Evolutionary conservation across 2,113 vertebrate species (phyloP).

Genomic region (Micronycteris hirsuta): DNA sequence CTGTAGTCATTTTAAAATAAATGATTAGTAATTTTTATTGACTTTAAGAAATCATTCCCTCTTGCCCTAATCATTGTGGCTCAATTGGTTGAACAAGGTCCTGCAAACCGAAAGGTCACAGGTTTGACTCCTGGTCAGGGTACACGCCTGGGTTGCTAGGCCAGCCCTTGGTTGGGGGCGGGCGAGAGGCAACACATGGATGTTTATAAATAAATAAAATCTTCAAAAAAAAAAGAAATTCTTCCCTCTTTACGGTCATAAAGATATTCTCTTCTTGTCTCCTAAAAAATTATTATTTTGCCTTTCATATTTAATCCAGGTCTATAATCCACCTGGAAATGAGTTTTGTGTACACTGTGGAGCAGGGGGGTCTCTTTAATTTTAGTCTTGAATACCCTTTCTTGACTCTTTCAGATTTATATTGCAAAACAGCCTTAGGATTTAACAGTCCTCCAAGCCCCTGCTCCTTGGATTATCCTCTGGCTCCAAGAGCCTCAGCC

Average conservation of each 20-base stretch:
- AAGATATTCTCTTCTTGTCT: neutral
- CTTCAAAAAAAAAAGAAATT: neutral
- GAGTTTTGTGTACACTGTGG: neutral
- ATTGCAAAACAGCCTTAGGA: neutral
- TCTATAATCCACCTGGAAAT: neutral
- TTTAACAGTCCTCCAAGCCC: neutral
- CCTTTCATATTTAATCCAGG: neutral
- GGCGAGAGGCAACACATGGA: too few relatives aligned
- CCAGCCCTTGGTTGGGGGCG: too few relatives aligned
- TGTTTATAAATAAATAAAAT: too few relatives aligned
- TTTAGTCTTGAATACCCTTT: neutral
- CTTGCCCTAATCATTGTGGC: too few relatives aligned
- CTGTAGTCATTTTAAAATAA: neutral
- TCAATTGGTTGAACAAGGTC: too few relatives aligned
- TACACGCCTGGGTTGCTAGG: too few relatives aligned
- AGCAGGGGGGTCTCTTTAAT: neutral
- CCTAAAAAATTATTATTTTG: neutral
- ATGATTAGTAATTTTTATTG: neutral
- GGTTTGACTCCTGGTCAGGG: too few relatives aligned
- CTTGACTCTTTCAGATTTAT: neutral
- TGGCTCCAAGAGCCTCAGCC: neutral
- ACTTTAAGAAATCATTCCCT: neutral
- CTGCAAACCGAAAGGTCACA: too few relatives aligned
- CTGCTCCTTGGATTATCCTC: neutral
- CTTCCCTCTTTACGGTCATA: neutral